Evolutionary conservation across 2,113 vertebrate species (phyloP), one percentile per base, ranked within the genome.

Genomic region (Scomber scombrus): DNA sequence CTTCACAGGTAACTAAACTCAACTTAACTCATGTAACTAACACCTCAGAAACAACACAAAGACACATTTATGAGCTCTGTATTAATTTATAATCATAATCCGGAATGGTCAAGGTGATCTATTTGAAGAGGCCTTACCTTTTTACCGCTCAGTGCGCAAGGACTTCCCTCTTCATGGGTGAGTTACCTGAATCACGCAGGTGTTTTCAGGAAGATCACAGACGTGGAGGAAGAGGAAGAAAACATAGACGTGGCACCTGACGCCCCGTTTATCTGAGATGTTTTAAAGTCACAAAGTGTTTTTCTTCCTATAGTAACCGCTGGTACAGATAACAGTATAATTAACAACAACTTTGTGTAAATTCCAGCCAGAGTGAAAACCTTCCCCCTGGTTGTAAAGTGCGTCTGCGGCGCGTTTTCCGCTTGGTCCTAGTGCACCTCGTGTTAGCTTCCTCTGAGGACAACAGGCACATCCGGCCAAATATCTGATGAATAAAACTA

Each of bases 121-220:
- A 21, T 3, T 26, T 10, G 7, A n/a, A 12, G 60, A 78, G 89
- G 85, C 75, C 89, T 92, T 83, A 94, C 89, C 92, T 93, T 87
- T 65, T 66, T 79, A 63, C 71, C 56, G 77, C 78, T 82, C 88
- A 75, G 57, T 52, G 70, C 43, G 63, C 85, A 72, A 54, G 54
- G 54, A 91, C 89, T 91, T 92, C 92, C 85, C 87, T 84, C 84
- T 86, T 84, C 85, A 91, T 87, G 66, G 81, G 80, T 75, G 82
- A 76, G 81, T 86, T 89, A 92, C 94, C 94, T 94, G 91, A 88
- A 51, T 11, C 84, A 77, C 87, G 76, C 94, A 94, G 94, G 93
- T 95, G 93, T 88, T 86, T 85, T 71, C 84, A 80, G 84, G 81
- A 87, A 88, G 82, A 71, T 34, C 78, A 47, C 11, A 61, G 13